A percentile compares a stretch with the other conserved stretches of the same genome.
Conservation (phyloP, 2,113 vertebrate species). For the Pelecanus crispus region DNA sequence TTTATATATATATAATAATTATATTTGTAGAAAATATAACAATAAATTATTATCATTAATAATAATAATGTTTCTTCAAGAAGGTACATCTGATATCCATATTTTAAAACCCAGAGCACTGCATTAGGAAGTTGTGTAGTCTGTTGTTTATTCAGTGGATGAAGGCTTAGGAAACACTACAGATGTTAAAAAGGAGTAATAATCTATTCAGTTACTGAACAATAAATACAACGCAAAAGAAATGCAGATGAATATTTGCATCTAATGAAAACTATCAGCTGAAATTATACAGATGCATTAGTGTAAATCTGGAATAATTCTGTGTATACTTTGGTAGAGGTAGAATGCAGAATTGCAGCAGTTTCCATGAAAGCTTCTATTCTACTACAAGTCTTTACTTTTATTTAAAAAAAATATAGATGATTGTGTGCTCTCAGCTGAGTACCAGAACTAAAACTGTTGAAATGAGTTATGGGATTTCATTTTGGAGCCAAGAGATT, state of each 20-base stretch:
- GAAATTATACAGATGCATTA: background rate
- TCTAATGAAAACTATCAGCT: background rate
- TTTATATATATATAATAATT: background rate
- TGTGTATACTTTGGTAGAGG: background rate
- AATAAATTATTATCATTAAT: background rate
- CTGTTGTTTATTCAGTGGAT: background rate
- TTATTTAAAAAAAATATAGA: background rate
- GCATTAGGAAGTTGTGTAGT: background rate
- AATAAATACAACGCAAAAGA: background rate
- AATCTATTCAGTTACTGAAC: background rate
- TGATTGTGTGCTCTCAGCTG: background rate
- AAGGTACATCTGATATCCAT: background rate
- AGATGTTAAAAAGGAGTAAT: background rate
- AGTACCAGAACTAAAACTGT: background rate
- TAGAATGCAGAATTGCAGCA: background rate
- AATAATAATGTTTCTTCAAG: background rate
- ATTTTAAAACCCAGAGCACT: background rate
- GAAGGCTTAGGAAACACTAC: background rate
- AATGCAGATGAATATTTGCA: background rate
- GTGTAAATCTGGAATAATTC: background rate
- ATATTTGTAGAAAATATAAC: background rate
- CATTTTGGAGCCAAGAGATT: constrained; percentile 5
- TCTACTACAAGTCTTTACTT: background rate
- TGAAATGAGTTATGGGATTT: constrained; percentile 3
- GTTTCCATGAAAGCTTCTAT: background rate